phyloP scores from a whole-genome alignment of 2,113 vertebrate species.

The Brachypodius melanocephalos region DNA sequence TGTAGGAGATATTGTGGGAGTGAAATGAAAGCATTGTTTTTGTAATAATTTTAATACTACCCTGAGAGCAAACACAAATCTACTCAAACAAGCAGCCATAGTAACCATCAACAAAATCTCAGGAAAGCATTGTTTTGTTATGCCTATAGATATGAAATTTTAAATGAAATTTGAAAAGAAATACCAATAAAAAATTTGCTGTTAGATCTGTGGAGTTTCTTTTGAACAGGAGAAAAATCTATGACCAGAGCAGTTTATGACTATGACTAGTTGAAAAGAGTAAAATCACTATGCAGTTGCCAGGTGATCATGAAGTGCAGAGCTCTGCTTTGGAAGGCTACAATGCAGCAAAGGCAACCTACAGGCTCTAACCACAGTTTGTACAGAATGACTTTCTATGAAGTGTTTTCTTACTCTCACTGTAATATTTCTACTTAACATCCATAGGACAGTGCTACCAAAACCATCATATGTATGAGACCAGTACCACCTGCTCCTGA shows the following conservation, averaged over 20 bases:
- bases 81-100: not conserved
- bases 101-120: not conserved
- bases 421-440: not conserved
- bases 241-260: not conserved
- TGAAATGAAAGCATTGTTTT: not conserved
- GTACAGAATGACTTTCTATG: not conserved
- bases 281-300: not conserved
- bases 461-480: not conserved
- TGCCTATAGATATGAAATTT: not conserved
- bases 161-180: not conserved
- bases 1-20: not conserved
- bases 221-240: not conserved
- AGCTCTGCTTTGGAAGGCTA: not conserved
- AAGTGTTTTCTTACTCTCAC: not conserved
- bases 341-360: not conserved
- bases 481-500: not conserved
- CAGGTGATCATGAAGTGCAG: not conserved
- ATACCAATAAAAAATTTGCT: not conserved
- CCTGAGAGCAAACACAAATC: not conserved
- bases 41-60: not conserved
- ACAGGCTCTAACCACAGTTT: not conserved
- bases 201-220: not conserved
- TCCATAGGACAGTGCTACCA: accelerated
- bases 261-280: not conserved
- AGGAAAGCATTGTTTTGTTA: not conserved